A percentile compares a stretch with the other conserved stretches of the same genome.
Conservation (phyloP, 1,140 invertebrate species). For the Fragariocoptes setiger region DNA sequence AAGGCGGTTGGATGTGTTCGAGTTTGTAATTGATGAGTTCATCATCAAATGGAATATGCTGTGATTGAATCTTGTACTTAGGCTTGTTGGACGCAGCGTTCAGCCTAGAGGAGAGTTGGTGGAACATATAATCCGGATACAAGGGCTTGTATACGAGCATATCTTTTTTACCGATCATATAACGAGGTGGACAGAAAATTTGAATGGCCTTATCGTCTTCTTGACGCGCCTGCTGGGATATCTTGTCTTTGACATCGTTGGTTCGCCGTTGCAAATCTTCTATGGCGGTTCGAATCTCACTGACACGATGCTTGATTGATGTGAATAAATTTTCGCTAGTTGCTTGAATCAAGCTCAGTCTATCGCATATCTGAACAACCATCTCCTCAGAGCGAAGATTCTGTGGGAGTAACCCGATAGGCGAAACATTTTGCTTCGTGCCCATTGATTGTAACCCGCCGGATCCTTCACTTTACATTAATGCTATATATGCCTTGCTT, state of each 20-base stretch:
- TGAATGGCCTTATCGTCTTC: not conserved
- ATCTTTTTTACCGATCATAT: no score
- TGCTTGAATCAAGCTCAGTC: not conserved
- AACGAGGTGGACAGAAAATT: no score
- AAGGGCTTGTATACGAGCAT: no score
- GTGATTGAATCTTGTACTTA: no score
- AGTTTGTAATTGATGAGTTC: conserved; percentile 2
- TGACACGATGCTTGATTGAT: not conserved
- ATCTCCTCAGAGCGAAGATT: conserved; percentile 3
- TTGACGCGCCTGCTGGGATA: not conserved
- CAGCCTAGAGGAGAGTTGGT: not conserved
- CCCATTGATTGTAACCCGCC: no score
- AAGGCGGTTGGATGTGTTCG: no score
- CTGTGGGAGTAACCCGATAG: not conserved
- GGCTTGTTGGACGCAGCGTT: no score
- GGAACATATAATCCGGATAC: not conserved
- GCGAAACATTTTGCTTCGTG: no score
- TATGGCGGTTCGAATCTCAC: not conserved
- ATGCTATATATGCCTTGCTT: no score
- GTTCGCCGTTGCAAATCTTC: not conserved
- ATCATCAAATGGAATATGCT: conserved; percentile 5
- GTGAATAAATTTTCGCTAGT: conserved; percentile 1
- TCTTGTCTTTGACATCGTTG: not conserved
- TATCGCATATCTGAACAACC: not conserved
- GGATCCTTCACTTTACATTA: no score